Evolutionary conservation across 1,140 invertebrate species (phyloP).

Genomic region (Lysiphlebus fabarum): DNA sequence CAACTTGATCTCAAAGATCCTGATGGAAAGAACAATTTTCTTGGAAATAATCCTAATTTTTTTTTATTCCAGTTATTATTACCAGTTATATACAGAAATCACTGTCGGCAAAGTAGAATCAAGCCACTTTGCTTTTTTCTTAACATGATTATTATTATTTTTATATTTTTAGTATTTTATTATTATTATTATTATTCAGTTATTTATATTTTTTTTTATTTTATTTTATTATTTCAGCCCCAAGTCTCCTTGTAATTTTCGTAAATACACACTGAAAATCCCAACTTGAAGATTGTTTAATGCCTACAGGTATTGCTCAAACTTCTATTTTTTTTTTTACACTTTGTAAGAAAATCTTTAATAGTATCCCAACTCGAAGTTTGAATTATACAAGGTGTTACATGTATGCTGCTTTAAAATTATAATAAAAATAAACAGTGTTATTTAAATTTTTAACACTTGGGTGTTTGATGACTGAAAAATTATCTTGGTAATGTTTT

Average conservation of each 20-base stretch:
- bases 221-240: constrained; percentile 27
- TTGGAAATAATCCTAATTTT: constrained; percentile 7
- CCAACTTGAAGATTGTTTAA: not conserved
- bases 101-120: constrained; percentile 16
- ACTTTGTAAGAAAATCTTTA: not conserved
- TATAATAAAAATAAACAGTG: no score
- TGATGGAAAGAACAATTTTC: not conserved
- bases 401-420: no score
- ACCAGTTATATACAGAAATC: constrained; percentile 7
- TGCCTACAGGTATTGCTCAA: constrained; percentile 6
- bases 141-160: no score
- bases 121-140: not conserved
- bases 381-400: no score
- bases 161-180: no score
- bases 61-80: constrained; percentile 7
- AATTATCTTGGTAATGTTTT: no score
- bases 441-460: no score
- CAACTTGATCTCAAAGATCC: no score
- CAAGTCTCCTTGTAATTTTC: constrained; percentile 49
- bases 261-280: constrained; percentile 53
- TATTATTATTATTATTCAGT: not conserved
- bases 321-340: constrained; percentile 23
- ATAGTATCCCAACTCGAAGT: no score
- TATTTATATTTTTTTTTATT: constrained; percentile 5
- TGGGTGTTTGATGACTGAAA: no score